Evolutionary conservation across 2,797 vertebrate genomes (phyloP), one percentile per base, ranked within the genome.

Genomic region (Echeneis naucrates): DNA sequence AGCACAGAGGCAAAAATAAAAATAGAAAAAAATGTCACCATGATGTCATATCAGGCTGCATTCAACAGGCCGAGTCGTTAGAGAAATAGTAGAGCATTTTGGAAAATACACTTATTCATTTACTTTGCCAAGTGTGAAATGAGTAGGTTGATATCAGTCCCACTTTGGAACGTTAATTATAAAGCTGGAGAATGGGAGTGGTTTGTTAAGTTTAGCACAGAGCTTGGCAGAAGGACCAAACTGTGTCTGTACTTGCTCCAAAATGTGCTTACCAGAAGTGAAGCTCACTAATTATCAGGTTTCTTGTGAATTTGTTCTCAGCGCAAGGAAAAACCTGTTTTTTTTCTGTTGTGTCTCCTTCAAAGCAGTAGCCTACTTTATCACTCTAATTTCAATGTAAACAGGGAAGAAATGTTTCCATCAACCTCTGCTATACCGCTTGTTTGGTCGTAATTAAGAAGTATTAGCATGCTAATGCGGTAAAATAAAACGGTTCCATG

Each of bases 11-110:
- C 50, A 68, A 38, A 2, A 42, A 2, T 51, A 14, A 33, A 33
- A 24, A 19, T 30, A 13, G 10, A 21, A 21, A 47, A 42, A 50
- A 24, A 62, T 55, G 57, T 76, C 55, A 37, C 33, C 60, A 75
- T 55, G 44, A 77, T 82, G 59, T 85, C 81, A 84, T 82, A 82
- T 86, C 66, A 69, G 81, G 63, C 74, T 76, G 82, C 70, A 67
- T 84, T 67, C 30, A 32, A 63, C 57, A 64, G 72, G 60, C 45
- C 50, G n/a, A 72, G 77, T 54, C 33, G 1, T 62, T 59, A 13
- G 63, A 76, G 61, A 69, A 72, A 61, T 35, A 33, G 24, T 70
- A 45, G 24, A 51, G 59, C 56, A 68, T 71, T 77, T 77, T 62
- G 24, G 52, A 59, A 66, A 72, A 54, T 61, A 5, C 5, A 1